Evolutionary conservation across 2,888 invertebrate species (phyloP), one percentile per base, ranked within the genome.

Genomic region (Drosophila formosana): DNA sequence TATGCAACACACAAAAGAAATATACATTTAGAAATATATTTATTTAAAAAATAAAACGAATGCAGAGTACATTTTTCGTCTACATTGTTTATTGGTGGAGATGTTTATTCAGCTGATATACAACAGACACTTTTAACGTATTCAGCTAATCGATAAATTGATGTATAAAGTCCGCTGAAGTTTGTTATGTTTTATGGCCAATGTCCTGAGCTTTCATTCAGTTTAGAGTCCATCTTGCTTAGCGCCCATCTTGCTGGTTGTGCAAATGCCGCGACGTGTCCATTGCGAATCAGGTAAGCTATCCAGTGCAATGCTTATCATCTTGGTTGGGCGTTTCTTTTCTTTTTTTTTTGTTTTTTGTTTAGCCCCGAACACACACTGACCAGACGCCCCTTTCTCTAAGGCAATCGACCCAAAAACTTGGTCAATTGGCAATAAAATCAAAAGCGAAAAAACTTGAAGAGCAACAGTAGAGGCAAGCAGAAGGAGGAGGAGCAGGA

Each of bases 371-470:
- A 13, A 45, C 25, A 56, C 55, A 56, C 25, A 45, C 13, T 34
- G 37, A 13, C 25, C 13, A 45, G 13, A 28, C 30, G 18, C 7
- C 30, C 57, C 49, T 49, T 62, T 25, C 37, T 49, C 23, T 37
- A 26, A 25, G 28, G 37, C 76, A 80, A 82, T 75, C 82, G 74
- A 80, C 70, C 89, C 82, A 80, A 84, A 78, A 87, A 79, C 60
- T 90, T 90, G 79, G 81, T 88, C 88, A 90, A 89, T 80, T 85
- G 90, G 81, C 78, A 90, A 88, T 90, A 88, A 89, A 89, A 88
- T 84, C 88, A 89, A 84, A 88, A 79, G 85, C 88, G 79, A 77
- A 72, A 71, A 67, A 78, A 82, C 72, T 75, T 81, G 58, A 72
- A 75, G 69, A 75, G 72, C 79, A 87, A 74, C 57, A 82, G 74